Base-by-base conservation (phyloP, 2,888 invertebrate genomes). In the Eupithecia vulgata region DNA sequence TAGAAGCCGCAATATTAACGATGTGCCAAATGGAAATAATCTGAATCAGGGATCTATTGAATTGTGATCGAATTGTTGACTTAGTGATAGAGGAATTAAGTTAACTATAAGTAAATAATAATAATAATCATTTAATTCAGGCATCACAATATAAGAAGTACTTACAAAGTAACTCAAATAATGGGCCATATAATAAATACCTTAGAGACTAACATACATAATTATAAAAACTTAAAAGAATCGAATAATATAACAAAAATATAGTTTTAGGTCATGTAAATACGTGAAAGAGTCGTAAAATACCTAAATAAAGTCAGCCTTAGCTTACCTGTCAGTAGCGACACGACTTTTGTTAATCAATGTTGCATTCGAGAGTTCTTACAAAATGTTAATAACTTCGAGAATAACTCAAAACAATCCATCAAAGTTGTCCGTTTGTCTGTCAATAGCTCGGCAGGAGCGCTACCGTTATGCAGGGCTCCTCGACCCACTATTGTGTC, bases 321-420 rank as follows among this genome's bases (percentile, higher is more conserved):
- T 10, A 8, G n/a, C 10, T 3, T 52, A 48, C 48, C 48, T 21
- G 35, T 62, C 15, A 30, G 17, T n/a, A 62, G 17, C 35, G 35
- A 37, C 64, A 64, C 34, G 37, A 21, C 40, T 21, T 65, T 65
- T 65, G 40, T 40, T 65, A 68, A 64, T 73, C 67, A 15, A 68
- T 30, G 6, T 59, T 15, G 8, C 52, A 52, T 68, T 52, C 25
- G 30, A 59, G 66, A 66, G 37, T 48, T 71, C 48, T 61, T 52
- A 57, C 40, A 65, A 48, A n/a, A 73, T 74, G 65, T 69, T 67
- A 70, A 72, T 74, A 69, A 67, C 61, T 62, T 69, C 13, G 34
- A 66, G 71, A 78, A 78, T 77, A 73, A 79, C 80, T 79, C 81
- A 81, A 81, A 83, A 80, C 84, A 81, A 86, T 86, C 83, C 83